phyloP scores from a whole-genome alignment of 2,888 invertebrate species.

The Spilarctia lutea region DNA sequence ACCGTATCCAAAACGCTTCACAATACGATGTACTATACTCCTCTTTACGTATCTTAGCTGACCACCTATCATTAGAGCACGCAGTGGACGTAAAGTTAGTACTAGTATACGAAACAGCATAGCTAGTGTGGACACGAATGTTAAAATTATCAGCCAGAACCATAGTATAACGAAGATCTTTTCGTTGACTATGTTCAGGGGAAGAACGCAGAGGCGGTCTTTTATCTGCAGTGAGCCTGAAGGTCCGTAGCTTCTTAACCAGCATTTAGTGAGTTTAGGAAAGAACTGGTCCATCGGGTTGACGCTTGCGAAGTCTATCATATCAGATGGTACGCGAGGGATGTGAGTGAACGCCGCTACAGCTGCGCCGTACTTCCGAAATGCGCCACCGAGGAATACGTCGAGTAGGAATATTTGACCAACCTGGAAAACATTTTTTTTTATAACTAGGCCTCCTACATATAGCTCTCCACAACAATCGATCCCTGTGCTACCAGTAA shows the following conservation, averaged over 20 bases:
- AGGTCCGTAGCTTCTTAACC: constrained; percentile 86
- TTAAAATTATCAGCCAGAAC: constrained; percentile 90
- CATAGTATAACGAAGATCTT: constrained; percentile 92
- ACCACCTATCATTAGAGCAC: constrained; percentile 88
- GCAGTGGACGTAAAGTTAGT: constrained; percentile 85
- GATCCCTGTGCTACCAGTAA: no score
- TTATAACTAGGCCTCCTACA: background rate
- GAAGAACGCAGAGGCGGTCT: constrained; percentile 91
- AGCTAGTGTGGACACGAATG: constrained; percentile 87
- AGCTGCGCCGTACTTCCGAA: constrained; percentile 87
- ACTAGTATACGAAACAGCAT: constrained; percentile 89
- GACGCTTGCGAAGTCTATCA: constrained; percentile 71
- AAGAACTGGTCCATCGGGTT: constrained; percentile 90
- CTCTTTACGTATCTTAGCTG: constrained; percentile 86
- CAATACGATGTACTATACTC: constrained; percentile 82
- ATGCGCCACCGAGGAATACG: constrained; percentile 88
- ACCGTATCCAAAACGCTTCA: constrained; percentile 86
- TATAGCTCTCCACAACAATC: no score
- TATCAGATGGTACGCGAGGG: constrained; percentile 64
- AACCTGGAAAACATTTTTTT: constrained; percentile 76
- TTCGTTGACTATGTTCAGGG: constrained; percentile 92
- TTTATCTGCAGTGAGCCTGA: constrained; percentile 85
- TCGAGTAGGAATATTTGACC: constrained; percentile 90
- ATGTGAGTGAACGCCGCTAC: constrained; percentile 79
- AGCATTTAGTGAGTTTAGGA: constrained; percentile 90